Evolutionary conservation across 92 coral and sea anemone genomes (phyloP), one percentile per base, ranked within the genome.

Genomic region (Montipora capitata): DNA sequence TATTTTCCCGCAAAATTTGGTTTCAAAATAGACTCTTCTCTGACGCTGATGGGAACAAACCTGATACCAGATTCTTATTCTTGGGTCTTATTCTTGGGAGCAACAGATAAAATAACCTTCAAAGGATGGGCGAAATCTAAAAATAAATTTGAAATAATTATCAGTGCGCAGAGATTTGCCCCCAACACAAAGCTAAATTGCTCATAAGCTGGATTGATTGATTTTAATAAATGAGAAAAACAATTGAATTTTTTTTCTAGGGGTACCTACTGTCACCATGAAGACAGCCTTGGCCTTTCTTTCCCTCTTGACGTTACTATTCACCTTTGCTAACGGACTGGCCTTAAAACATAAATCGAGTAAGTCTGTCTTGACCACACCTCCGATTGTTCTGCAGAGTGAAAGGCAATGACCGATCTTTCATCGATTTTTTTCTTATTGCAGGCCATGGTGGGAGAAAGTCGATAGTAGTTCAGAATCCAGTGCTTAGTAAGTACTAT

Each of bases 371-470:
- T 3, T 16, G 11, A 7, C 38, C 2, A 18, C 35, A 7, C 9
- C 7, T 14, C 7, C 4, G 52, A 1, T 62, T 1, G 9, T 62
- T 62, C 0, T 4, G 35, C 20, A 62, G 5, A 2, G 15, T n/a
- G 8, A 5, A 14, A 62, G 68, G 27, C 2, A 2, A 62, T 4
- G 42, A 13, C 45, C 5, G 3, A 3, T 7, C 16, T 14, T 2
- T 76, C 6, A 11, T 15, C 52, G 16, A 10, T 12, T 49, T 51
- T 41, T 42, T n/a, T 54, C 58, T 12, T n/a, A 43, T 72, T 72
- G n/a, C 11, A 83, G 87, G 79, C 7, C 79, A 18, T 20, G 79
- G 87, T 3, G 87, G 87, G 4, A 72, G 87, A 17, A 83, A 83
- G 79, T 83, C 87, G 27, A 58, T 83, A 3, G 87, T 83, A 44